These are phyloP conservation scores for Mus spicilegus DNA, from an alignment of 2,113 vertebrate species.

Conservation along the genomic window DNA sequence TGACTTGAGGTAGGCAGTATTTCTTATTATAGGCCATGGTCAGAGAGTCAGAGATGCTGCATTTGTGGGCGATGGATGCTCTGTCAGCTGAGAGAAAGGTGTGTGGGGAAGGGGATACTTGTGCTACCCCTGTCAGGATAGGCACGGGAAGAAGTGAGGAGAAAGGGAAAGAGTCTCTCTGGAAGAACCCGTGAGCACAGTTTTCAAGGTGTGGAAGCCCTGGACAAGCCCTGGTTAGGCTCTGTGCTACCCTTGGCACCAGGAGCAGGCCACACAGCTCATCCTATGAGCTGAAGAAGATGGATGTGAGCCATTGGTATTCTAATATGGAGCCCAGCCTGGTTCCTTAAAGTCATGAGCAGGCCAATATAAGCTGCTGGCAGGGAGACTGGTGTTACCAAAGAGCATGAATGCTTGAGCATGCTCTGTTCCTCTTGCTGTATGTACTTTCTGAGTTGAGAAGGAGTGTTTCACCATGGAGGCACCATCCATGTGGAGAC, in stretches of 20 bases:
- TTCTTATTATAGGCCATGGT: neutral
- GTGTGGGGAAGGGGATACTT: neutral
- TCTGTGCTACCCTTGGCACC: neutral
- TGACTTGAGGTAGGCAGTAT: neutral
- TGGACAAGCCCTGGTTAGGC: neutral
- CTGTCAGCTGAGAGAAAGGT: neutral
- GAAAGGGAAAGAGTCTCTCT: neutral
- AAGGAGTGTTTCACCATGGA: neutral
- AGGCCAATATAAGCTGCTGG: neutral
- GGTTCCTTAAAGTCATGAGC: neutral
- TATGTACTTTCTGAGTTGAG: neutral
- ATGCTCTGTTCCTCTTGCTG: neutral
- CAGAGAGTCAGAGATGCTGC: neutral
- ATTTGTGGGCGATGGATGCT: neutral
- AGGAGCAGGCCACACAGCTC: neutral
- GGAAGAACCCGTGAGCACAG: neutral
- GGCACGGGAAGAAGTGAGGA: neutral
- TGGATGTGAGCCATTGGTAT: neutral
- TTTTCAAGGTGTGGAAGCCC: neutral
- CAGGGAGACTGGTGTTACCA: neutral
- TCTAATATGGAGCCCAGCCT: neutral
- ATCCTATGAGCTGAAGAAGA: neutral
- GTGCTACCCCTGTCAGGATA: neutral
- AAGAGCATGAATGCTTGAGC: neutral
- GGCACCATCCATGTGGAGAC: neutral